phyloP scores from a whole-genome alignment of 2,113 vertebrate genomes.

The Pluvianellus socialis region DNA sequence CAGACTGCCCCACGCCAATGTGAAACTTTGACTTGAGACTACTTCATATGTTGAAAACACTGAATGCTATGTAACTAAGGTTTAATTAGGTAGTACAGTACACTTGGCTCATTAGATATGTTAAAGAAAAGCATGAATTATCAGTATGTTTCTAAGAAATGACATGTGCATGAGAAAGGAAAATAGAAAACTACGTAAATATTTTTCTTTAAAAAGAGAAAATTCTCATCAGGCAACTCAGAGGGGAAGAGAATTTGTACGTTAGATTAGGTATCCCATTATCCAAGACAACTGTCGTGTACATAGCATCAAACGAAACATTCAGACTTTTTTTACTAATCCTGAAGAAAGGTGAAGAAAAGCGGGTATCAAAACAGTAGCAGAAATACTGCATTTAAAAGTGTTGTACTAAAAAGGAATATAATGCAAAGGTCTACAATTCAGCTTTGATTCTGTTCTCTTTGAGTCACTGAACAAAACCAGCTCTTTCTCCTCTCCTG shows the following conservation, averaged over 20 bases:
- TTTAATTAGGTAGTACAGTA: neutral
- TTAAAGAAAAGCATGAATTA: neutral
- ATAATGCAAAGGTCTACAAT: neutral
- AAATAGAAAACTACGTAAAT: neutral
- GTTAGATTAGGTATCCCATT: neutral
- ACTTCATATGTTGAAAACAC: neutral
- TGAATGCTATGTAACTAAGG: neutral
- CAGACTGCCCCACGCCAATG: neutral
- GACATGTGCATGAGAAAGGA: neutral
- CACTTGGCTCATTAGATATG: neutral
- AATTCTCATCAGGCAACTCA: neutral
- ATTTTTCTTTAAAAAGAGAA: neutral
- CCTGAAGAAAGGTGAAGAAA: neutral
- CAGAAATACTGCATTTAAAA: neutral
- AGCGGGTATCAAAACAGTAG: neutral
- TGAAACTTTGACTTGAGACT: neutral
- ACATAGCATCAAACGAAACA: neutral
- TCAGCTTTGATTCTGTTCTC: neutral
- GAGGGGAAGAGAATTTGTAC: neutral
- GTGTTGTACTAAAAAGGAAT: neutral
- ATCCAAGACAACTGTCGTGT: neutral
- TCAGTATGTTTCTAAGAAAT: neutral
- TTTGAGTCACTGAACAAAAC: neutral
- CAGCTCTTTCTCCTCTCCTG: neutral
- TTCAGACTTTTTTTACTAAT: neutral